These are phyloP conservation scores for Cyprinodon tularosa DNA, from an alignment of 2,113 vertebrate species.

Conservation along the genomic window DNA sequence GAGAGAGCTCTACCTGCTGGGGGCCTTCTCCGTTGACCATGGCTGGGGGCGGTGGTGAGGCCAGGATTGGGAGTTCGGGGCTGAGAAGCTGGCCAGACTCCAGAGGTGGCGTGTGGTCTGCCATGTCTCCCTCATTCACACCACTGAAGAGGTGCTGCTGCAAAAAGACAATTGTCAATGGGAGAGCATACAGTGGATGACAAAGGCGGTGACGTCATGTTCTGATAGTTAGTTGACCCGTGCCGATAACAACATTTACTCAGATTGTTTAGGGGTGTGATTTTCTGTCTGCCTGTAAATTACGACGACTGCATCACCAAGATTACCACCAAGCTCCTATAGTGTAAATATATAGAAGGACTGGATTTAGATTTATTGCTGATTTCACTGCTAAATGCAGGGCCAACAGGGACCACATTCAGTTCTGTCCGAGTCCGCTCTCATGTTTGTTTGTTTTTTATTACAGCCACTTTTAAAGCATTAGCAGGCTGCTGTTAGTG, in stretches of 20 bases:
- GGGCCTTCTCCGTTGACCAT: constrained; percentile 96
- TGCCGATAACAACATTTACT: constrained; percentile 23
- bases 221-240: constrained; percentile 7
- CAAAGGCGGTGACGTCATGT: constrained; percentile 1
- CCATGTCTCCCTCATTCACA: constrained; percentile 93
- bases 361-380: too few species aligned
- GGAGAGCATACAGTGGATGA: neutral
- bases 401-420: too few species aligned
- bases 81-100: constrained; percentile 92
- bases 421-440: too few species aligned
- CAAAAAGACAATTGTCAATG: constrained; percentile 35
- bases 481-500: too few species aligned
- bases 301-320: neutral
- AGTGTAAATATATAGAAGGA: too few species aligned
- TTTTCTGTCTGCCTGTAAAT: neutral
- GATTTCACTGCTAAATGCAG: too few species aligned
- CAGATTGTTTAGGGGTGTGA: constrained; percentile 1
- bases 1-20: constrained; percentile 86
- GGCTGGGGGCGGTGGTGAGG: constrained; percentile 81
- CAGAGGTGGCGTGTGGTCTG: constrained; percentile 94
- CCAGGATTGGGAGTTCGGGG: constrained; percentile 91
- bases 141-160: constrained; percentile 75
- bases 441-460: too few species aligned
- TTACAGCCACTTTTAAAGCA: too few species aligned
- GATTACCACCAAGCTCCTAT: neutral